Evolutionary conservation across 2,888 invertebrate species (phyloP).

Genomic region (Deilephila elpenor): DNA sequence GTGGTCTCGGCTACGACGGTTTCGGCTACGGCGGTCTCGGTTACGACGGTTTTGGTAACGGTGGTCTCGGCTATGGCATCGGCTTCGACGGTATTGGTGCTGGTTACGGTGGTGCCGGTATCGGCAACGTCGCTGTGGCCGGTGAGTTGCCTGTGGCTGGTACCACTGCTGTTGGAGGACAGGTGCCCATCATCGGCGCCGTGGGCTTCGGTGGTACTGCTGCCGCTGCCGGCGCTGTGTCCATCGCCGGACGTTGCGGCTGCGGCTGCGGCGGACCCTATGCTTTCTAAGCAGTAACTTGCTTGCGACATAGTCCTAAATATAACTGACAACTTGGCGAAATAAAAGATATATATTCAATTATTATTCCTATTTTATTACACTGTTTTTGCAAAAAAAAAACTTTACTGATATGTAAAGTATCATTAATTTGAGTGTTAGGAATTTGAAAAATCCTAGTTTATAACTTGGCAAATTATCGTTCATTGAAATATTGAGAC

Average conservation of each 20-base stretch:
- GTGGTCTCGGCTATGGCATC: slow-evolving; percentile 7
- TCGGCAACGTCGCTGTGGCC: slow-evolving; percentile 39
- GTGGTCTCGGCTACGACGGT: slow-evolving; percentile 15
- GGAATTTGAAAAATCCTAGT: no score
- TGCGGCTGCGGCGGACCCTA: slow-evolving; percentile 33
- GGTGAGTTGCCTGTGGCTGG: slow-evolving; percentile 46
- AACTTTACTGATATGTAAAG: no score
- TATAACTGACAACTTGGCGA: no score
- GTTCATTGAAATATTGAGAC: no score
- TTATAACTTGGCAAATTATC: no score
- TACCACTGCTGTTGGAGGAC: slow-evolving; percentile 42
- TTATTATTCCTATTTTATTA: no score
- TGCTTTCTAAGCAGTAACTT: slow-evolving; percentile 13
- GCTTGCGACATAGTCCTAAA: background rate
- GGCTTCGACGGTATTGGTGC: slow-evolving; percentile 24
- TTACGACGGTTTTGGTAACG: slow-evolving; percentile 28
- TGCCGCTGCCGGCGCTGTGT: slow-evolving; percentile 46
- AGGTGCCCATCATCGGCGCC: slow-evolving; percentile 44
- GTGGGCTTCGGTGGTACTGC: slow-evolving; percentile 38
- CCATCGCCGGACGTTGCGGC: slow-evolving; percentile 44
- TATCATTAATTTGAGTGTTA: no score
- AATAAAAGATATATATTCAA: background rate
- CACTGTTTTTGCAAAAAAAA: no score
- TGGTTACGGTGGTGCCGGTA: background rate
- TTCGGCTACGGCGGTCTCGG: slow-evolving; percentile 31